Conservation (phyloP, 2,113 vertebrate species). For the Cairina moschata region DNA sequence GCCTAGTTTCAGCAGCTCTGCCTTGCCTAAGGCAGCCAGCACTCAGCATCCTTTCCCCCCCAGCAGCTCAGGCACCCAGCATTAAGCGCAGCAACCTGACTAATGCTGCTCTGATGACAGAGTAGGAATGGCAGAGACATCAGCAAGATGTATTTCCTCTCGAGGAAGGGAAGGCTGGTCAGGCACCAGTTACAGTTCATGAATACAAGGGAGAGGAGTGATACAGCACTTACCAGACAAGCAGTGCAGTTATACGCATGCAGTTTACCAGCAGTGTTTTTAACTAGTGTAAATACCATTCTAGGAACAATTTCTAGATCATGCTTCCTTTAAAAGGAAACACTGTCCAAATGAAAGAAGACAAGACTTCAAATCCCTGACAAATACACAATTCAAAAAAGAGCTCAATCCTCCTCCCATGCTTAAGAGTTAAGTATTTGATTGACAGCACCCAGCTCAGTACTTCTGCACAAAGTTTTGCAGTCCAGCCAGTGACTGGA, state of each 20-base stretch:
- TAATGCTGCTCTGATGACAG: background rate
- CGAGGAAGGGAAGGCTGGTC: too few relatives aligned
- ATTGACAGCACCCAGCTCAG: background rate
- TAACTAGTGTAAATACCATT: background rate
- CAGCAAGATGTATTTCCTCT: background rate
- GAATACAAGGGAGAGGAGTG: background rate
- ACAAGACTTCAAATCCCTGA: background rate
- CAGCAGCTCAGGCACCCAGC: background rate
- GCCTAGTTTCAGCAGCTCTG: background rate
- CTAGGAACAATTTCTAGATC: background rate
- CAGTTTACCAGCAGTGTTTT: accelerated
- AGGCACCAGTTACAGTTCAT: too few relatives aligned
- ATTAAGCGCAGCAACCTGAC: background rate
- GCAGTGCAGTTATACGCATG: accelerated
- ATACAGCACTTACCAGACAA: background rate
- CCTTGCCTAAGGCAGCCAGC: background rate
- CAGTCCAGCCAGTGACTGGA: background rate
- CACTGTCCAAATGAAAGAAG: background rate
- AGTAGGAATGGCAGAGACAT: background rate
- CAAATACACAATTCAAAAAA: background rate
- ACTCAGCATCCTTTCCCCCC: background rate
- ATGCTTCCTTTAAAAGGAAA: background rate
- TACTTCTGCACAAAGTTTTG: background rate
- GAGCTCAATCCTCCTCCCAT: background rate
- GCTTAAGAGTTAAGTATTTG: background rate